phyloP scores from a whole-genome alignment of 2,888 invertebrate genomes.

The Nasonovia ribisnigri region DNA sequence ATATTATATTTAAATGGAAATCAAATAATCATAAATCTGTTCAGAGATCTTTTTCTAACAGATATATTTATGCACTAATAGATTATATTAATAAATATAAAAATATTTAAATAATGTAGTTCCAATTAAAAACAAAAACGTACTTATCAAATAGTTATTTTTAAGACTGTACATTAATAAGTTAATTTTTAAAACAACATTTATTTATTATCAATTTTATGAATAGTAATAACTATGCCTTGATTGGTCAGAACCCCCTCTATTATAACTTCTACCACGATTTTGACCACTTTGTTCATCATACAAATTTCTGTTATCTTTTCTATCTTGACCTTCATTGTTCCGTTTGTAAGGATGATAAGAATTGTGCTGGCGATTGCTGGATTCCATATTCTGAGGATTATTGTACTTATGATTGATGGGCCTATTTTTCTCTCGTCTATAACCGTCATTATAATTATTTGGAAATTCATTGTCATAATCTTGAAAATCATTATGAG shows the following conservation, averaged over 20 bases:
- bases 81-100: neutral
- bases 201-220: neutral
- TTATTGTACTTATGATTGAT: slow-evolving; percentile 18
- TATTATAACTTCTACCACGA: slow-evolving; percentile 3
- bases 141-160: neutral
- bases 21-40: neutral
- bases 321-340: slow-evolving; percentile 22
- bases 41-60: neutral
- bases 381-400: slow-evolving; percentile 27
- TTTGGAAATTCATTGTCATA: slow-evolving; percentile 21
- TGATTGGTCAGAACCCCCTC: neutral
- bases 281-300: neutral
- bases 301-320: slow-evolving; percentile 16
- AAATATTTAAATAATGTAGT: neutral
- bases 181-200: neutral
- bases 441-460: slow-evolving; percentile 35
- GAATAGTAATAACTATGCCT: slow-evolving; percentile 26
- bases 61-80: neutral
- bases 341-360: slow-evolving; percentile 27
- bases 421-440: neutral
- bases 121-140: neutral
- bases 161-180: neutral
- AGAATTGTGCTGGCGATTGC: neutral
- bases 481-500: slow-evolving; percentile 10
- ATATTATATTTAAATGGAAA: neutral